Evolutionary conservation across 2,113 vertebrate genomes (phyloP).

Genomic region (Burhinus oedicnemus): DNA sequence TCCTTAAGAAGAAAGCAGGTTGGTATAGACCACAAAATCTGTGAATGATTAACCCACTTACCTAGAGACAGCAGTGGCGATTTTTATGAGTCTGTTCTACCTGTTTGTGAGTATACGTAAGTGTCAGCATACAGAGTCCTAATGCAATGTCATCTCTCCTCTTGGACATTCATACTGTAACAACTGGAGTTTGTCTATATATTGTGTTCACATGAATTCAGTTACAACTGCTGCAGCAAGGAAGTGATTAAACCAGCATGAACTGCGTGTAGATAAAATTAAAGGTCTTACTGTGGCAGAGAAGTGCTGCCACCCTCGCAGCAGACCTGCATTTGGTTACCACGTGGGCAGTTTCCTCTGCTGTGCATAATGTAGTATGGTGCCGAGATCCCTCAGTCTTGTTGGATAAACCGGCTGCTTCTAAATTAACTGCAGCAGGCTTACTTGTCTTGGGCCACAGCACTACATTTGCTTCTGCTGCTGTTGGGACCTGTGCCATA

Average conservation of each 20-base stretch:
- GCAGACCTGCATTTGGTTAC: not conserved
- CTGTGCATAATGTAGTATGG: not conserved
- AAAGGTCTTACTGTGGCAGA: not conserved
- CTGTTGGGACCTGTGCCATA: too few species aligned
- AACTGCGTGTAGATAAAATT: not conserved
- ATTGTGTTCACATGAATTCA: not conserved
- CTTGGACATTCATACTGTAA: not conserved
- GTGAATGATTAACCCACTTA: not conserved
- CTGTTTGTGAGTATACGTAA: not conserved
- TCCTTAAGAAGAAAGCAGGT: not conserved
- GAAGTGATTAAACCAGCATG: not conserved
- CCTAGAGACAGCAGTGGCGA: not conserved
- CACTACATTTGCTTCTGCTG: not conserved
- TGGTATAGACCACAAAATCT: not conserved
- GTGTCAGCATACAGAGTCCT: not conserved
- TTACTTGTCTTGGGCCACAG: not conserved
- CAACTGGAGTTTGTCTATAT: not conserved
- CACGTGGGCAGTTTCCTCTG: not conserved
- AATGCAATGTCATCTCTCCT: not conserved
- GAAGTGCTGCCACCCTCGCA: not conserved
- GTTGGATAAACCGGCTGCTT: not conserved
- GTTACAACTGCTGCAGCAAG: not conserved
- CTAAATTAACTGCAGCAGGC: not conserved
- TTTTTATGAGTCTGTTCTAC: not conserved
- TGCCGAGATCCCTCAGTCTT: not conserved